Evolutionary conservation across 2,797 vertebrate genomes (phyloP).

Genomic region (Sebastes flavidus): DNA sequence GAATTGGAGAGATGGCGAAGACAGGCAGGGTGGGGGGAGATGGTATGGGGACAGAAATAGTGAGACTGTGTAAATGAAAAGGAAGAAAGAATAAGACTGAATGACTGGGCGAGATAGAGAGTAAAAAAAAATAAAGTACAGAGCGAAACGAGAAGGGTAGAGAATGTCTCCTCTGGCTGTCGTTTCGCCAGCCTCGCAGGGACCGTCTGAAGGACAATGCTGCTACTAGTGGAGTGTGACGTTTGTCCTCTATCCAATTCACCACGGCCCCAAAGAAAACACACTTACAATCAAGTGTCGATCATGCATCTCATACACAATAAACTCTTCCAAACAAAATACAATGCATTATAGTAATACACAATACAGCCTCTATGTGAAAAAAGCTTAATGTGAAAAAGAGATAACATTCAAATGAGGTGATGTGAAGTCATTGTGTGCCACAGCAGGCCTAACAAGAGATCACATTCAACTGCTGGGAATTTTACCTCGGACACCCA

Average conservation of each 20-base stretch:
- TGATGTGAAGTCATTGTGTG: constrained; percentile 2
- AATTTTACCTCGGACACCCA: not conserved
- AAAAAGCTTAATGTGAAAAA: constrained; percentile 25
- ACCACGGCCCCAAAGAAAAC: constrained; percentile 72
- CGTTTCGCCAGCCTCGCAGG: constrained; percentile 72
- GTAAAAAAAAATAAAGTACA: constrained; percentile 22
- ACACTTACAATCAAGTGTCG: constrained; percentile 69
- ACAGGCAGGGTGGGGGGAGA: constrained; percentile 44
- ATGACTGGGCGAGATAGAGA: constrained; percentile 62
- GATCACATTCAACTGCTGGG: constrained; percentile 20
- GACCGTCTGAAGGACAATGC: constrained; percentile 79
- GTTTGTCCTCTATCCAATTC: constrained; percentile 77
- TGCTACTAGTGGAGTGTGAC: constrained; percentile 77
- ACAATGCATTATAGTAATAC: constrained; percentile 30
- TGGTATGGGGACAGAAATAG: constrained; percentile 66
- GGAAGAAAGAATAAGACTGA: constrained; percentile 60
- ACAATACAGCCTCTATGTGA: constrained; percentile 13
- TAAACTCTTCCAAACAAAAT: constrained; percentile 44
- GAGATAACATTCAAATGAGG: constrained; percentile 38
- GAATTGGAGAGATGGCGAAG: constrained; percentile 49
- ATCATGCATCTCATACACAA: constrained; percentile 66
- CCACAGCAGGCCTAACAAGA: constrained; percentile 16
- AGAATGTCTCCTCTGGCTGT: constrained; percentile 72
- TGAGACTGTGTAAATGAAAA: constrained; percentile 61
- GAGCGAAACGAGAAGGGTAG: constrained; percentile 63